Evolutionary conservation across 2,888 invertebrate genomes (phyloP), one percentile per base, ranked within the genome.

Genomic region (Tanypteryx hageni): DNA sequence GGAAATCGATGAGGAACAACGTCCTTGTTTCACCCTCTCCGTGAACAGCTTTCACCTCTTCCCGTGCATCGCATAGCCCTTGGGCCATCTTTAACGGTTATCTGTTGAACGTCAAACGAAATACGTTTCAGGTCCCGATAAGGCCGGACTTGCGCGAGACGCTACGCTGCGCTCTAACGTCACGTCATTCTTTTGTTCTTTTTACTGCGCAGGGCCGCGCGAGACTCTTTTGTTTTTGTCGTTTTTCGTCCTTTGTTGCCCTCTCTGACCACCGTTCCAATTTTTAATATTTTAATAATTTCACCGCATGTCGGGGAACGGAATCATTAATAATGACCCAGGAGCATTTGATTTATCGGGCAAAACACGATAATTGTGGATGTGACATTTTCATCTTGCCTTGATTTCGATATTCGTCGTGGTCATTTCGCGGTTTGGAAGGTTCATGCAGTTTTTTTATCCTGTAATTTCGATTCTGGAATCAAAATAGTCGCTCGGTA

Each of bases 111-210:
- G 76, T 76, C 76, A 13, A 13, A 27, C 22, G 76, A 68, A 27
- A 76, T 76, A 27, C 76, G 76, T 76, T 44, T 76, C 64, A 64
- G 64, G 64, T 64, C 76, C 22, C 76, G 76, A 76, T 76, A 76
- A 76, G 27, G 22, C 11, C 27, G 9, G 76, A 27, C 44, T 44
- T 44, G 44, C 5, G 27, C 22, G 76, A 76, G 76, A 4, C 27
- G 76, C 76, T 76, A 76, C 76, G 13, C 18, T 27, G 76, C 76
- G 68, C 44, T 44, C 44, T 44, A 44, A 44, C 44, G 44, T 44
- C 44, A 44, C 44, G 44, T 44, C 44, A 44, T 44, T 44, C 44
- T 44, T 44, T 44, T 44, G 44, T 44, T 44, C 44, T 44, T 44
- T 44, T 44, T 44, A 44, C 44, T 44, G 44, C 44, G 44, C 44